Evolutionary conservation across 2,888 invertebrate species (phyloP), one percentile per base, ranked within the genome.

Genomic region (Cephonodes hylas): DNA sequence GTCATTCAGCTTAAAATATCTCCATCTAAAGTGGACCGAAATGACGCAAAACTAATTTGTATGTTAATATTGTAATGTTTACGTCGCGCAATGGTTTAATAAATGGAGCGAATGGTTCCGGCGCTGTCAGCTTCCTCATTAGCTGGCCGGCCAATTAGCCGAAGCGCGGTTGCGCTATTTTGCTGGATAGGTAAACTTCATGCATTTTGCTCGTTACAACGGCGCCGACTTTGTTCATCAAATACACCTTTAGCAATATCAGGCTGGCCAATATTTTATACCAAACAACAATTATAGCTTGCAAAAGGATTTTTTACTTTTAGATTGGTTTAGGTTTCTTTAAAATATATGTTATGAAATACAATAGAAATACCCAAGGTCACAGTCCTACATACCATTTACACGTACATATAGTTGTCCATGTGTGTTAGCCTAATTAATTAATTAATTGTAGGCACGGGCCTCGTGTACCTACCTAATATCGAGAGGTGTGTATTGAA

Each of bases 91-190:
- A 88, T 87, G 88, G 89, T 81, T 87, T 79, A 81, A 81, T 84
- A 86, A 89, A 89, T 84, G 76, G 79, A 85, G 84, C 80, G 86
- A 89, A 88, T 86, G 85, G 91, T 91, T 91, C 92, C 91, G 91
- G 86, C 80, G 83, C 77, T 80, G 89, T 85, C 87, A 83, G 90
- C 87, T 84, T 92, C 92, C 92, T 92, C 92, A 92, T 92, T 92
- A 92, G 80, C 76, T 71, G 71, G 83, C 81, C 76, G 70, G 73
- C 85, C 91, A 92, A 91, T 92, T 92, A 91, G 81, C 76, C 70
- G 76, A 61, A 71, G 64, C 70, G 66, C 65, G 68, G 42, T 61
- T 48, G 73, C 71, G 81, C 84, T 83, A 84, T 89, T 88, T 78
- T 73, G 83, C 80, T 76, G 74, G 80, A 79, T 82, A 81, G 83